Evolutionary conservation across 2,888 invertebrate species (phyloP), one percentile per base, ranked within the genome.

Genomic region (Scaeva pyrastri): DNA sequence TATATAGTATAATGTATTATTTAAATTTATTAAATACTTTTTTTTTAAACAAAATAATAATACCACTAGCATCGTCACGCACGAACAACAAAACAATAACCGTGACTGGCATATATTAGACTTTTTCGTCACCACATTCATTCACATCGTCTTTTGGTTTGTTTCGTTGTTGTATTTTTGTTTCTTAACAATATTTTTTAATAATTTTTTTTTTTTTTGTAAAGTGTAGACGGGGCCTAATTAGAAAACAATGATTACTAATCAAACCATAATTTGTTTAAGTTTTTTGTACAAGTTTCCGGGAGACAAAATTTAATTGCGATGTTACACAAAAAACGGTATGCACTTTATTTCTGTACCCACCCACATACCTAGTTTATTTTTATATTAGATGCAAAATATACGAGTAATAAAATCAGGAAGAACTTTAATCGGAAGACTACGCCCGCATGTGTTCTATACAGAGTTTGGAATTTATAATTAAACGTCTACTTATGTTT

Each of bases 51-150:
- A 12, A 39, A 39, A 39, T 12, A 39, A 11, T 23, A 36, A 19
- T 16, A 48, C 36, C 5, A n/a, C 11, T 3, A 75, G 70, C 74
- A 84, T 79, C 68, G 31, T 71, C 79, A 75, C 71, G 83, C 64
- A 70, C 48, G 36, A 48, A 64, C n/a, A 55, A 21, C 56, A 36
- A 79, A 56, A 36, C 62, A 39, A 14, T 5, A n/a, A 36, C 39
- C 79, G 83, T 83, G 83, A 74, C 55, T 4, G 2, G 73, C 36
- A 78, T 80, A 43, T 31, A 79, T 73, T 62, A 41, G 6, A 12
- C 39, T 23, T 39, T 78, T 55, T 52, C 16, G 52, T 43, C 60
- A 77, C 50, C 60, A 62, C 60, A 58, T 23, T 66, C 70, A 48
- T 23, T 48, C 45, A 66, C 31, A 45, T 66, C 45, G 8, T n/a